Evolutionary conservation across 2,888 invertebrate species (phyloP).

Genomic region (Temnothorax ravouxi): DNA sequence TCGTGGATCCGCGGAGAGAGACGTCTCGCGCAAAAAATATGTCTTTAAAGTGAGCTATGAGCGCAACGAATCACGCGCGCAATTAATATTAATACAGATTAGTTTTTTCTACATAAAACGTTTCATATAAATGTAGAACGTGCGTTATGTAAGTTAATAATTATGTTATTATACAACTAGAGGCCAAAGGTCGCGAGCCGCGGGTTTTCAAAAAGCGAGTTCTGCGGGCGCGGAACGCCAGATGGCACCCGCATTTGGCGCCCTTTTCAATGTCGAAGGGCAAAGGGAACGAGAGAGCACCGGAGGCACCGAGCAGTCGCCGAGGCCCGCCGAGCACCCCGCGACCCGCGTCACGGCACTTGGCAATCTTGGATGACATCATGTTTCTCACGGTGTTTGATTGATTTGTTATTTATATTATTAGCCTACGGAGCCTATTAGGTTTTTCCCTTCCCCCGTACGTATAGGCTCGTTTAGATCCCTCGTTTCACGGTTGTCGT

Average conservation of each 20-base stretch:
- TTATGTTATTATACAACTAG: too few relatives aligned
- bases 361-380: slow-evolving; percentile 20
- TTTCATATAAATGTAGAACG: too few relatives aligned
- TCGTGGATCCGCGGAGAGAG: too few relatives aligned
- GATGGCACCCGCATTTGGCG: slow-evolving; percentile 23
- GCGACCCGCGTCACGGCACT: neutral
- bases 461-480: neutral
- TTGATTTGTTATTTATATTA: slow-evolving; percentile 52
- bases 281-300: neutral
- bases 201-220: neutral
- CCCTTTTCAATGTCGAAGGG: slow-evolving; percentile 16
- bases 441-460: neutral
- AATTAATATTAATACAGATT: too few relatives aligned
- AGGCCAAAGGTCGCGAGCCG: too few relatives aligned
- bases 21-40: too few relatives aligned
- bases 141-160: too few relatives aligned
- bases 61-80: too few relatives aligned
- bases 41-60: too few relatives aligned
- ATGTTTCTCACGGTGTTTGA: slow-evolving; percentile 11
- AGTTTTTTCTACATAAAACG: too few relatives aligned
- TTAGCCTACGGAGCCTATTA: neutral
- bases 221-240: neutral
- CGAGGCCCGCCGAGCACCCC: too few relatives aligned
- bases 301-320: too few relatives aligned
- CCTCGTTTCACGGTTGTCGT: neutral